Percentiles rank a stretch among this genome's conserved stretches.
phyloP scores from a whole-genome alignment of 2,797 vertebrate genomes.

The Cheirogaleus major region DNA sequence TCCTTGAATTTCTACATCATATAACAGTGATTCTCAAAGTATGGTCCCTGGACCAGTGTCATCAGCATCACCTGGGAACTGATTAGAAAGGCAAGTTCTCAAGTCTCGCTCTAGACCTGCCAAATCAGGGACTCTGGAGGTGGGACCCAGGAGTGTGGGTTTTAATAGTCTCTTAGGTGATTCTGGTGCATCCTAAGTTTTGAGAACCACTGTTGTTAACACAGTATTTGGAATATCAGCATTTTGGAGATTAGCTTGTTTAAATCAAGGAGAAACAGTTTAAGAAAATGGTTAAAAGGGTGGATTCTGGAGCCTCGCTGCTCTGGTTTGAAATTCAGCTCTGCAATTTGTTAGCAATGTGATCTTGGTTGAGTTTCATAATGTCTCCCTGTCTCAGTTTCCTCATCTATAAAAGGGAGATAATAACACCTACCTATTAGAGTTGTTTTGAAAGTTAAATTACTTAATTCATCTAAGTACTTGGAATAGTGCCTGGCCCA shows the following conservation, averaged over 20 bases:
- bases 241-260: background rate
- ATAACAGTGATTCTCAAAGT: background rate
- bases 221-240: background rate
- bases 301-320: background rate
- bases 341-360: background rate
- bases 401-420: constrained; percentile 8
- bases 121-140: background rate
- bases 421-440: background rate
- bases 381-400: background rate
- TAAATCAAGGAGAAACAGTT: background rate
- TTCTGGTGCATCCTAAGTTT: background rate
- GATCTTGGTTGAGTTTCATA: background rate
- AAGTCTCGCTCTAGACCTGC: background rate
- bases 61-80: background rate
- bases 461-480: background rate
- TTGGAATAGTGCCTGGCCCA: background rate
- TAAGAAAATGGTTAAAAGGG: background rate
- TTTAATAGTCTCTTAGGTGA: background rate
- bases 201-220: background rate
- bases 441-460: constrained; percentile 14
- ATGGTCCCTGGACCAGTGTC: too few relatives aligned
- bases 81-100: background rate
- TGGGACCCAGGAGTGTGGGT: background rate
- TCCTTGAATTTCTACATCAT: background rate
- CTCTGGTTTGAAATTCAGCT: background rate